Conservation (phyloP, 2,113 vertebrate species). For the Chaetura pelagica region DNA sequence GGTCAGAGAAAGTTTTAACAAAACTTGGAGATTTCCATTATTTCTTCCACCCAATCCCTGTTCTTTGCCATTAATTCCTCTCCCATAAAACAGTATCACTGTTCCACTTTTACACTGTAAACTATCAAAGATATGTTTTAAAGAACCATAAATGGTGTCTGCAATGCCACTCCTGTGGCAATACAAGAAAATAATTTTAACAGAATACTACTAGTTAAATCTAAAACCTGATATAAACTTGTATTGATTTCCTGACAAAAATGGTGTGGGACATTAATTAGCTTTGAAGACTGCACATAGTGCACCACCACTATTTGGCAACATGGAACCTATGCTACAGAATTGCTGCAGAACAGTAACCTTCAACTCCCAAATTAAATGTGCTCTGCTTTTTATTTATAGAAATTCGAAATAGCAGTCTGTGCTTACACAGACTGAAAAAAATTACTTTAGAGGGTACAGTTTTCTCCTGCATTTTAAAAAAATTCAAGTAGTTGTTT, state of each 20-base stretch:
- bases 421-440: not conserved
- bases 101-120: not conserved
- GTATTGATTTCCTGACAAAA: not conserved
- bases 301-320: not conserved
- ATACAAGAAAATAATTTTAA: not conserved
- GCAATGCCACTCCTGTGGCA: not conserved
- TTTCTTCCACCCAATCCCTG: not conserved
- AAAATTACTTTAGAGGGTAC: not conserved
- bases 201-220: not conserved
- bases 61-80: not conserved
- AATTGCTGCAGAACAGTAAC: not conserved
- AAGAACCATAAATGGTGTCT: not conserved
- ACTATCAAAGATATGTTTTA: not conserved
- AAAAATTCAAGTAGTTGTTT: not conserved
- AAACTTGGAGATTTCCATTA: not conserved
- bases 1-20: not conserved
- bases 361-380: not conserved
- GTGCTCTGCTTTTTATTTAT: not conserved
- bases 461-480: not conserved
- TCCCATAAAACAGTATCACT: not conserved
- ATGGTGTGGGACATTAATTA: not conserved
- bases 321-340: not conserved
- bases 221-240: not conserved
- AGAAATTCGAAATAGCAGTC: not conserved
- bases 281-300: not conserved